Conservation (phyloP, 2,113 vertebrate species). For the Salvelinus fontinalis region DNA sequence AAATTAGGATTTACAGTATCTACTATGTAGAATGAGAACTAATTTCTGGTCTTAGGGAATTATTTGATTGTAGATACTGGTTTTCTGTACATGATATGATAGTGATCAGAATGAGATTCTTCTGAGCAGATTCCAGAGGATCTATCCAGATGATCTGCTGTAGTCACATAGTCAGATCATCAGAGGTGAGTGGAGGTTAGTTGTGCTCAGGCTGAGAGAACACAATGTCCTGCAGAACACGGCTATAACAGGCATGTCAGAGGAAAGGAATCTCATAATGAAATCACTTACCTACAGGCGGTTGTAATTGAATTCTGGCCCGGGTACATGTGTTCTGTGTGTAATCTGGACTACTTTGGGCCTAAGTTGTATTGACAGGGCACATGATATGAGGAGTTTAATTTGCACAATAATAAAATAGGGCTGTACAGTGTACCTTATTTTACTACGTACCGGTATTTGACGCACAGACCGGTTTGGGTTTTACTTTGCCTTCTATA, state of each 20-base stretch:
- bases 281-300: not conserved
- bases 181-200: not conserved
- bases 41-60: not conserved
- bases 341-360: not conserved
- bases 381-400: not conserved
- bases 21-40: not conserved
- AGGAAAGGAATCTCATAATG: not conserved
- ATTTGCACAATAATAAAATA: not conserved
- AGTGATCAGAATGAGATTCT: not conserved
- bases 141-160: not conserved
- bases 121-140: too few species aligned
- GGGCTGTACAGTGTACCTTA: too few species aligned
- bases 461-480: too few species aligned
- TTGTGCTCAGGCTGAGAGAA: not conserved
- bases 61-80: not conserved
- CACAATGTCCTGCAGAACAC: not conserved
- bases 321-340: not conserved
- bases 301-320: not conserved
- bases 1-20: not conserved
- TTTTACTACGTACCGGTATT: too few species aligned
- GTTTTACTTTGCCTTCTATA: too few species aligned
- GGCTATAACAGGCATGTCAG: not conserved
- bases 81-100: not conserved
- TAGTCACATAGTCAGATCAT: not conserved
- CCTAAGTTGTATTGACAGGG: constrained; percentile 14